Base-by-base conservation (phyloP, 2,113 vertebrate species). In the Acrocephalus kingi region DNA sequence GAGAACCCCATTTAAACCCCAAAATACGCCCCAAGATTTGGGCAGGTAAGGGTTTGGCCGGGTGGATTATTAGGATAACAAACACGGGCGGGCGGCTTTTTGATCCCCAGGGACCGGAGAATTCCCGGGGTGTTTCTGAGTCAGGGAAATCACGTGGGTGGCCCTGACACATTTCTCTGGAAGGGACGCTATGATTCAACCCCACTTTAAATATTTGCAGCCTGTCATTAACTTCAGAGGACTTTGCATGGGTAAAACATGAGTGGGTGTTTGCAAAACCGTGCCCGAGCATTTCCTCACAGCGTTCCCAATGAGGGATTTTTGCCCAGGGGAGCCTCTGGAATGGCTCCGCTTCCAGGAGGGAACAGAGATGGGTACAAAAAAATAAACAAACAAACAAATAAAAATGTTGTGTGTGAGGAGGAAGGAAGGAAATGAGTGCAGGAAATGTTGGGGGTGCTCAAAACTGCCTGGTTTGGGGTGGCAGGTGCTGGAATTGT, bases 101-200 rank as follows among this genome's bases (percentile, higher is more conserved):
- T 90, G 91, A 94, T 93, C 6, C 5, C 16, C 11, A 35, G 48
- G 27, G 24, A 52, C 3, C 64, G 16, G 67, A 69, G 82, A 86
- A 92, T 96, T 92, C 85, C 92, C 23, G 15, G 69, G 79, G 75
- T 25, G 55, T 74, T 92, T 37, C 19, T 94, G 77, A 82, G 27
- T 94, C 90, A 90, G 58, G 58, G 66, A 3, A 16, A 49, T 19
- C 92, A 87, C 78, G 25, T 85, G 90, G 66, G 84, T 11, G 67
- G 63, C 92, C 43, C 55, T 93, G 85, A 51, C 94, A 76, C 48
- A 66, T 75, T 59, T 74, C 11, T 83, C 58, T 90, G 37, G 18
- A 69, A 97, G 92, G 21, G 90, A 97, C 95, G 96, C 96, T 43
- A 21, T 97, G 96, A 97, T 66, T 97, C 95, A 97, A 0, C 10